Evolutionary conservation across 2,113 vertebrate genomes (phyloP).

Genomic region (Ammodytes marinus): DNA sequence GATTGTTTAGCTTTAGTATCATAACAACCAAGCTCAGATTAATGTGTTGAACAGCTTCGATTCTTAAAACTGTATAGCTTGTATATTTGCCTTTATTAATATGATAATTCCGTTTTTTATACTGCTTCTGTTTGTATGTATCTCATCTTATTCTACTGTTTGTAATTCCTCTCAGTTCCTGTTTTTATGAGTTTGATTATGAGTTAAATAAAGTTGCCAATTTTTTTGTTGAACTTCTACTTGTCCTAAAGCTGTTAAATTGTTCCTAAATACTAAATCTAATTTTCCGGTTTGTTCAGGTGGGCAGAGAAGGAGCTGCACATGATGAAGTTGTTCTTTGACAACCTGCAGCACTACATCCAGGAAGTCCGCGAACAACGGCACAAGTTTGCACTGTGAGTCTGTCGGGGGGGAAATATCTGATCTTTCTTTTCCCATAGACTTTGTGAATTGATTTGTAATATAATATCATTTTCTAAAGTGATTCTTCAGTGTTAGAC

Average conservation of each 20-base stretch:
- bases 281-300: constrained; percentile 78
- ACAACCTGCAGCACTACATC: constrained; percentile 98
- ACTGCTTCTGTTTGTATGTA: no score
- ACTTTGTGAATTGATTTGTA: no score
- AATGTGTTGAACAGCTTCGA: neutral
- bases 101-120: no score
- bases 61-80: neutral
- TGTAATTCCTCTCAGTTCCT: no score
- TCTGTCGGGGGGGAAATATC: constrained; percentile 41
- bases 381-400: constrained; percentile 97
- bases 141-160: no score
- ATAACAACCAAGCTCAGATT: neutral
- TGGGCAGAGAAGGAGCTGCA: constrained; percentile 99
- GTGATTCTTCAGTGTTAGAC: no score
- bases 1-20: neutral
- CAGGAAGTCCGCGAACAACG: constrained; percentile 93
- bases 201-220: no score
- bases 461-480: no score
- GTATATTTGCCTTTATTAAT: no score
- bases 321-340: constrained; percentile 99
- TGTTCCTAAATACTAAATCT: neutral
- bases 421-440: no score
- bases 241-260: neutral
- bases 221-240: no score
- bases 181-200: no score